Evolutionary conservation across 1,140 invertebrate genomes (phyloP), one percentile per base, ranked within the genome.

Genomic region (Tigriopus japonicus): DNA sequence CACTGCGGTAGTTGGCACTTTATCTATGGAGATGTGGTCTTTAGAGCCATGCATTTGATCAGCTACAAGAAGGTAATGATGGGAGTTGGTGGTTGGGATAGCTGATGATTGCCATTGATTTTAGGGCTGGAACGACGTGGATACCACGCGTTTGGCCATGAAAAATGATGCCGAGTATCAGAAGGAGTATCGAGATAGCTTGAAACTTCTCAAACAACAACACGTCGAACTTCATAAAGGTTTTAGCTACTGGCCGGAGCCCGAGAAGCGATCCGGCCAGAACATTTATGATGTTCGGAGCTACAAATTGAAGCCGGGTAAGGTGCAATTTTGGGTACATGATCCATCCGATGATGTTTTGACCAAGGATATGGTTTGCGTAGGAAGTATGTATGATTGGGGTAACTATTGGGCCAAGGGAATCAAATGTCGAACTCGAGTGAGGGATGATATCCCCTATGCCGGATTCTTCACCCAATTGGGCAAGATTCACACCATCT

Each of bases 351-450:
- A 15, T 52, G 51, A 52, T 10, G 21, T 23, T 56, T 28, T 56
- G 28, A 41, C 15, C 17, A 28, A 17, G 14, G 9, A 35, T n/a
- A 42, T 5, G 15, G 14, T 56, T 2, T 23, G 1, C 9, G 15
- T 19, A 19, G 59, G 59, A 56, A 56, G 43, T 40, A 56, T 61
- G 45, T 61, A 61, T 61, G 59, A 61, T 41, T 61, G 59, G 59
- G 45, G 42, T 15, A 61, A 61, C 28, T 61, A 61, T 54, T 61
- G 59, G 59, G 43, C 59, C 59, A 56, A 54, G 13, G 59, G 59
- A 1, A 61, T 61, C 15, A 52, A 55, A 40, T 51, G 45, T 19
- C 17, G 59, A 15, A 53, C 21, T 14, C n/a, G 21, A 23, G 59
- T 61, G 14, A 17, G 59, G 19, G n/a, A 54, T 21, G 59, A 61